These are phyloP conservation scores for Panthera leo DNA, from an alignment of 2,113 vertebrate genomes.

Conservation along the genomic window DNA sequence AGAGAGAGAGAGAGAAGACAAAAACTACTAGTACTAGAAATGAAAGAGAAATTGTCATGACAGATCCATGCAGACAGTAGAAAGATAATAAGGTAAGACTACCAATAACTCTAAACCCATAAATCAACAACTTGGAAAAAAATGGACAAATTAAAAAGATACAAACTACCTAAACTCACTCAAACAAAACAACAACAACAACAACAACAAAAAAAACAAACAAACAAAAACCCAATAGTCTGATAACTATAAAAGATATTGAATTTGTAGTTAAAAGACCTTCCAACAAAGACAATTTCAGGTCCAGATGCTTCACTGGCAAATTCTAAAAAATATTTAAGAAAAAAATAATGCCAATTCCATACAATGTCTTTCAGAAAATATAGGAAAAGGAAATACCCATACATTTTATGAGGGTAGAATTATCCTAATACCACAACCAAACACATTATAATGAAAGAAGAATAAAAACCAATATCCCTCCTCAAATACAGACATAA, in stretches of 20 bases:
- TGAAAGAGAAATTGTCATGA: background rate
- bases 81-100: background rate
- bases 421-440: background rate
- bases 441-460: background rate
- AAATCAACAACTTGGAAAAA: background rate
- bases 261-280: background rate
- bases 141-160: background rate
- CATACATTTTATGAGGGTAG: background rate
- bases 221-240: background rate
- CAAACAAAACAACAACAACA: background rate
- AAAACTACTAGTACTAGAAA: background rate
- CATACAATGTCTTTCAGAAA: background rate
- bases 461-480: background rate
- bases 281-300: background rate
- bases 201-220: background rate
- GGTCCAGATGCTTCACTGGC: background rate
- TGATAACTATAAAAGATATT: background rate
- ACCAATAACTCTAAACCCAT: background rate
- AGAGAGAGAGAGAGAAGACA: background rate
- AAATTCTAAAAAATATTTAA: constrained; percentile 15
- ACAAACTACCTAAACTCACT: background rate
- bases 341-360: background rate
- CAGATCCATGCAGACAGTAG: background rate
- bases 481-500: background rate
- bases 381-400: background rate